Evolutionary conservation across 2,888 invertebrate genomes (phyloP).

Genomic region (Troglohyphantes excavatus): DNA sequence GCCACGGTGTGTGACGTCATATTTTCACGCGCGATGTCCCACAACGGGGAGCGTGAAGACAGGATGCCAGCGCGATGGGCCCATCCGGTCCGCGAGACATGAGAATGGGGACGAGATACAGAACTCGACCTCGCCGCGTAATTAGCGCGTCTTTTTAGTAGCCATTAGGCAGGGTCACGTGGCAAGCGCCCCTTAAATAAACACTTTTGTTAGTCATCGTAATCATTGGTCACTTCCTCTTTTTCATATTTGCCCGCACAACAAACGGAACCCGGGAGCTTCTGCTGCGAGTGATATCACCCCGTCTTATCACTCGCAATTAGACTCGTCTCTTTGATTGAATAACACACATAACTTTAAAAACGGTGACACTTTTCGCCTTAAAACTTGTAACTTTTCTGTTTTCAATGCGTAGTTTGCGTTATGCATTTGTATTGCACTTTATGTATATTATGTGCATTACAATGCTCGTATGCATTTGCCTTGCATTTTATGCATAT

Average conservation of each 20-base stretch:
- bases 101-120: constrained; percentile 60
- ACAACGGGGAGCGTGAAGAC: constrained; percentile 65
- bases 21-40: constrained; percentile 59
- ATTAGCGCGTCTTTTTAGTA: constrained; percentile 24
- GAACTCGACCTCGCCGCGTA: constrained; percentile 64
- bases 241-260: not conserved
- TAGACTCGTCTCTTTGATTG: too few species aligned
- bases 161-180: constrained; percentile 10
- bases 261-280: constrained; percentile 61
- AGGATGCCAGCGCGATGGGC: constrained; percentile 71
- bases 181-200: constrained; percentile 50
- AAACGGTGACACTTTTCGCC: constrained; percentile 11
- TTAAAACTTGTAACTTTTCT: too few species aligned
- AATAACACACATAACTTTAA: too few species aligned
- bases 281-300: constrained; percentile 55
- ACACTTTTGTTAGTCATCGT: constrained; percentile 73
- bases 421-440: too few species aligned
- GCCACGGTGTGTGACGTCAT: constrained; percentile 63
- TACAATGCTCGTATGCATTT: too few species aligned
- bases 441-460: too few species aligned
- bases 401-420: too few species aligned
- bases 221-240: constrained; percentile 70
- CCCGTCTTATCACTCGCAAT: constrained; percentile 46
- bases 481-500: too few species aligned
- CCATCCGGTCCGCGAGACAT: constrained; percentile 71